Percentiles rank a stretch among this genome's conserved stretches.
These are phyloP conservation scores for Micromys minutus DNA, from an alignment of 2,113 vertebrate genomes.

Conservation along the genomic window DNA sequence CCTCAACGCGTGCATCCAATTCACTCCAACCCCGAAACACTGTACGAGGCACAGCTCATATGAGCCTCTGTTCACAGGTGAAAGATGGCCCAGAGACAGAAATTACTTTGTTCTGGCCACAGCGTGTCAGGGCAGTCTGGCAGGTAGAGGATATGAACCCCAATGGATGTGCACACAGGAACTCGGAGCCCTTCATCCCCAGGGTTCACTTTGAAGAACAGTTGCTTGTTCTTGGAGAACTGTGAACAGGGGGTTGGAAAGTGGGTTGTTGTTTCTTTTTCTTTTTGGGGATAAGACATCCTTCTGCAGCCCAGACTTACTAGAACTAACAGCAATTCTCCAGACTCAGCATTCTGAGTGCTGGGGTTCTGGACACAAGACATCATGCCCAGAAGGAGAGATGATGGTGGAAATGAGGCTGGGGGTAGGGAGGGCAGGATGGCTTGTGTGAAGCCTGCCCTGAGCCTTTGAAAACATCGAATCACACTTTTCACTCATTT, in stretches of 20 bases:
- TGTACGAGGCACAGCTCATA: neutral
- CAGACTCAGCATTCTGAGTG: neutral
- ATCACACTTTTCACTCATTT: neutral
- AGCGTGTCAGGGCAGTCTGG: neutral
- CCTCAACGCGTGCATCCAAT: neutral
- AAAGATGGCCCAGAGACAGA: neutral
- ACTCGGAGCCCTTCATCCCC: neutral
- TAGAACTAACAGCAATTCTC: neutral
- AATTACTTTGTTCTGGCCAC: neutral
- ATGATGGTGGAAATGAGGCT: accelerated
- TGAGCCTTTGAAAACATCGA: neutral
- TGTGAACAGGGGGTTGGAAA: accelerated
- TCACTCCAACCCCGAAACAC: neutral
- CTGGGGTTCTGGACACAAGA: neutral
- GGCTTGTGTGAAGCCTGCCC: neutral
- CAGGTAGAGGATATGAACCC: neutral
- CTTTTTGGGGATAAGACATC: neutral
- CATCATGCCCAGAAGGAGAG: neutral
- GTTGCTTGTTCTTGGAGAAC: neutral
- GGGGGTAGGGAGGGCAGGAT: too few species aligned
- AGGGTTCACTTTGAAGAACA: neutral
- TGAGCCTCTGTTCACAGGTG: neutral
- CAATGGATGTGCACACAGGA: neutral
- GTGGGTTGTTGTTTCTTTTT: neutral
- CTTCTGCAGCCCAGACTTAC: neutral